These are phyloP conservation scores for Alcedo quadribrachys DNA, from an alignment of 2,797 vertebrate species.

Conservation along the genomic window DNA sequence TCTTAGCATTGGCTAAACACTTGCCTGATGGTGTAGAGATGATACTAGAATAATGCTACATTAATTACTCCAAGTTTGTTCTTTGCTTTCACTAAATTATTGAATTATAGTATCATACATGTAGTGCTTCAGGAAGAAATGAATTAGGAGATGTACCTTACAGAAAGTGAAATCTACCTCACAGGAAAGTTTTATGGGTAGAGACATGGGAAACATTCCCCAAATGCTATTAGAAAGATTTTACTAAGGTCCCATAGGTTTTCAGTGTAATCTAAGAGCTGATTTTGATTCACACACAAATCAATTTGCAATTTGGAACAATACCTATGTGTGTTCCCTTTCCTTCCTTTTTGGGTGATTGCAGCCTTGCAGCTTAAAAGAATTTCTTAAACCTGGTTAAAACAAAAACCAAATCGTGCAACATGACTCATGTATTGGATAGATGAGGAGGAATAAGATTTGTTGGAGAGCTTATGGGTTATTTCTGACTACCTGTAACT, in stretches of 20 bases:
- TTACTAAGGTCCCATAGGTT: not conserved
- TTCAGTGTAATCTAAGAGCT: not conserved
- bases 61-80: slow-evolving; percentile 33
- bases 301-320: not conserved
- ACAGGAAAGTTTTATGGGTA: slow-evolving; percentile 1
- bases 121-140: slow-evolving; percentile 49
- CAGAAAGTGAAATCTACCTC: not conserved
- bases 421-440: not conserved
- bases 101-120: slow-evolving; percentile 50
- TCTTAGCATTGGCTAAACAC: not conserved
- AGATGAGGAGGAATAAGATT: slow-evolving; percentile 2
- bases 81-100: slow-evolving; percentile 61
- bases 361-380: not conserved
- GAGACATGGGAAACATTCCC: slow-evolving; percentile 20
- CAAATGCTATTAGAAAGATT: slow-evolving; percentile 23
- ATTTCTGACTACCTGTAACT: not conserved
- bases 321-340: not conserved
- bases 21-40: not conserved
- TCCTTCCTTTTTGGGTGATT: not conserved
- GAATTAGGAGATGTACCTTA: slow-evolving; percentile 36
- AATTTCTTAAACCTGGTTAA: not conserved
- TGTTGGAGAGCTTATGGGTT: not conserved
- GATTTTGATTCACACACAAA: not conserved
- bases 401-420: not conserved
- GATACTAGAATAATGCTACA: not conserved